These are phyloP conservation scores for Acleris emargana DNA, from an alignment of 2,888 invertebrate genomes.

Conservation along the genomic window DNA sequence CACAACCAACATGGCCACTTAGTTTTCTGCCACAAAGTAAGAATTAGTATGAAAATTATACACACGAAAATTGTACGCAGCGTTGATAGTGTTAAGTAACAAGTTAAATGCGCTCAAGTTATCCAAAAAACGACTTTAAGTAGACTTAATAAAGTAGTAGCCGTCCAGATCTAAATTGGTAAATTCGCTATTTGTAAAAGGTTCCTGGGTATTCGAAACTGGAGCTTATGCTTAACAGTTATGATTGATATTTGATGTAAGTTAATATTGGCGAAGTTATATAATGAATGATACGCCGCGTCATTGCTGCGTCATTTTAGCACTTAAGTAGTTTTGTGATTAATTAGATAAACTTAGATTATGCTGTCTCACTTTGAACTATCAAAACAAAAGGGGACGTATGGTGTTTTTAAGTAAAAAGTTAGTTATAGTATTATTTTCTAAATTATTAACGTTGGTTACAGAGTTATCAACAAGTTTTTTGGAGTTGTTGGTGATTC, in stretches of 20 bases:
- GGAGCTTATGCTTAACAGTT: not conserved
- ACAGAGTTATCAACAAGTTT: no score
- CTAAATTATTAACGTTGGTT: no score
- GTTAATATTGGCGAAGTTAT: not conserved
- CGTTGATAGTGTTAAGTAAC: no score
- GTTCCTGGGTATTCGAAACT: not conserved
- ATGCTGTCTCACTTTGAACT: no score
- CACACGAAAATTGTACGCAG: no score
- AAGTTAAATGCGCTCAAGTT: not conserved
- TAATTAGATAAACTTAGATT: not conserved
- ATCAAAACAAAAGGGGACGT: no score
- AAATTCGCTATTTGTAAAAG: not conserved
- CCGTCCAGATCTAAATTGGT: conserved; percentile 8
- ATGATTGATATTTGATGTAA: not conserved
- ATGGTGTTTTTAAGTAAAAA: no score
- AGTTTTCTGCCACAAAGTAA: no score
- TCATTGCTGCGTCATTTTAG: conserved; percentile 8
- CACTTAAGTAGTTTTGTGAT: not conserved
- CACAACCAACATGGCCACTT: no score
- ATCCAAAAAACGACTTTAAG: not conserved
- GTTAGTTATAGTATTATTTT: no score
- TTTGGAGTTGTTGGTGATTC: no score
- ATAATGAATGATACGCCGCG: not conserved
- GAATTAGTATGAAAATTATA: no score
- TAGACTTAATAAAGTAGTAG: not conserved